Base-by-base conservation (phyloP, 1,140 invertebrate genomes). In the Asbolus verrucosus region DNA sequence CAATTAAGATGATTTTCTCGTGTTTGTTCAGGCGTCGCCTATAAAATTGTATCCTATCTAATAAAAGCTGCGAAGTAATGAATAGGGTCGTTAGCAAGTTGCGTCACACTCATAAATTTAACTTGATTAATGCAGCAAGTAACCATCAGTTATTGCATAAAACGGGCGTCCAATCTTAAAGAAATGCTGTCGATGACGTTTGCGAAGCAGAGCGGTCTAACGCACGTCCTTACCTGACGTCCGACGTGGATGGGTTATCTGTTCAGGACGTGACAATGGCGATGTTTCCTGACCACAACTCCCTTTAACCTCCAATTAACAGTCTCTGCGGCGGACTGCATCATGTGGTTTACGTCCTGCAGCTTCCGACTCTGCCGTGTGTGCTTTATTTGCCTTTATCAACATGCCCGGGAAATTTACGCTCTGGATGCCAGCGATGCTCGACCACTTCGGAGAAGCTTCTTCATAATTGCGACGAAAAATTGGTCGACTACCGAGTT, bases 191-290 rank as follows among this genome's bases (percentile, higher is more conserved):
- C 21, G 21, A 54, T 27, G 46, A 19, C 11, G 41, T 46, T 18
- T 50, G 18, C 16, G 19, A 14, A 0, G 21, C 11, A 27, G 18
- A n/a, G 15, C 41, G 15, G 18, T 27, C 14, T 27, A 54, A 27
- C 21, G 21, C 46, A 54, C 21, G 46, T 54, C 67, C 62, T 69
- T 65, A 71, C 65, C 65, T 71, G 65, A 54, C 65, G 43, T 59
- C 50, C 16, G 14, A 67, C 27, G 14, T 30, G 50, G 63, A 71
- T 65, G 65, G 69, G 50, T 61, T 62, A 67, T 71, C 69, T 71
- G 69, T 62, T 67, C 63, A 41, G 38, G 65, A 71, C 69, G 69
- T 71, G 69, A 71, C 65, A 71, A 71, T 71, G 69, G 69, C 69
- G 65, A 67, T 46, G 63, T 71, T 43, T 67, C 69, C 69, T 61